Percentiles rank a stretch among this genome's conserved stretches.
These are phyloP conservation scores for Anabas testudineus DNA, from an alignment of 2,797 vertebrate genomes.

Conservation along the genomic window DNA sequence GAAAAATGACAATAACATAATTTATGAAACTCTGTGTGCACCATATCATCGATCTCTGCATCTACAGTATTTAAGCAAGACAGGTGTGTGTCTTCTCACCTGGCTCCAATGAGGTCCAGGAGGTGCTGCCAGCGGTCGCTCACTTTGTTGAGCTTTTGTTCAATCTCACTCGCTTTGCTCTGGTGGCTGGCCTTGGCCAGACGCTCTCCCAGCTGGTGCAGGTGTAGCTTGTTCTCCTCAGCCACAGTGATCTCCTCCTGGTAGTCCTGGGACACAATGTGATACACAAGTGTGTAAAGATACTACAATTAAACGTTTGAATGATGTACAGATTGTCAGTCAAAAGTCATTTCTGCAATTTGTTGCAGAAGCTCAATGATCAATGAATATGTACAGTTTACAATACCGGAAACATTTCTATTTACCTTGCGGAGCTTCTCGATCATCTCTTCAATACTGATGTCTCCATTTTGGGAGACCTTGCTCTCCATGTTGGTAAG, in stretches of 20 bases:
- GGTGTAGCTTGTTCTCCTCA: slow-evolving; percentile 91
- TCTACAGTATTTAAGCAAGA: background rate
- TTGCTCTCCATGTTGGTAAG: slow-evolving; percentile 98
- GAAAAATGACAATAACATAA: background rate
- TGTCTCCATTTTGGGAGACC: slow-evolving; percentile 96
- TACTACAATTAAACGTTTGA: background rate
- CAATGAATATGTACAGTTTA: background rate
- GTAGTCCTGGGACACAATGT: slow-evolving; percentile 87
- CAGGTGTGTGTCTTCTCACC: slow-evolving; percentile 78
- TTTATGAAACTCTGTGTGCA: background rate
- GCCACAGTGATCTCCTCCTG: slow-evolving; percentile 94
- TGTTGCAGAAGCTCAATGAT: background rate
- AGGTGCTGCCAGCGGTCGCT: slow-evolving; percentile 98
- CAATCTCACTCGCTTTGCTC: slow-evolving; percentile 93
- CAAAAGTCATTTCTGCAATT: background rate
- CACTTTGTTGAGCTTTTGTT: slow-evolving; percentile 94
- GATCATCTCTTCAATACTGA: slow-evolving; percentile 99
- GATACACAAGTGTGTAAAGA: background rate
- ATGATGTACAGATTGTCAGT: background rate
- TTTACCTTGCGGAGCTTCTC: slow-evolving; percentile 96
- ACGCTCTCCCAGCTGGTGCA: slow-evolving; percentile 93
- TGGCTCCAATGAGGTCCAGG: slow-evolving; percentile 94
- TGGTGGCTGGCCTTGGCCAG: slow-evolving; percentile 93
- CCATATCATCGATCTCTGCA: background rate
- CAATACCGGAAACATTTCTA: background rate